These are phyloP conservation scores for Aphis craccivora DNA, from an alignment of 1,140 invertebrate species.

Conservation along the genomic window DNA sequence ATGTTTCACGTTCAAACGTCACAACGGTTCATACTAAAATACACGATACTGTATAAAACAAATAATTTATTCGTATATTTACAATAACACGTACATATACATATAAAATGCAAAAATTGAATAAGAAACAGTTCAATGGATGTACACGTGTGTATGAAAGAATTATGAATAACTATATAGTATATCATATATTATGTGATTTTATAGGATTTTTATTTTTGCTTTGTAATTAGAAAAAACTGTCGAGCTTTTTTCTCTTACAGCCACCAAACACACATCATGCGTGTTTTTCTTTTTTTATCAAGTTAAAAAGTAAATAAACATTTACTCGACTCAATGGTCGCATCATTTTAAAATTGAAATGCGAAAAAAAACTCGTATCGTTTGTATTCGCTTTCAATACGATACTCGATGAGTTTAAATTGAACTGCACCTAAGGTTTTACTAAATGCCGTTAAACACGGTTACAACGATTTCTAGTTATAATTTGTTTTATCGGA, in stretches of 20 bases:
- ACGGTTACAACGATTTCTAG: not conserved
- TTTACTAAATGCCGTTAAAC: not conserved
- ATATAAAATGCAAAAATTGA: not conserved
- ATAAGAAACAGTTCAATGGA: no score
- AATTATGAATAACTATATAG: not conserved
- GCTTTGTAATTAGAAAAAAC: not conserved
- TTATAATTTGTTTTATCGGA: not conserved
- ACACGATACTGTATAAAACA: not conserved
- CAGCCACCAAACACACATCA: not conserved
- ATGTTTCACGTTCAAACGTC: not conserved
- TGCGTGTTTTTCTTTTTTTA: not conserved
- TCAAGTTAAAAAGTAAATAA: not conserved
- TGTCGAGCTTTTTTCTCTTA: not conserved
- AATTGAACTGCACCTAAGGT: not conserved
- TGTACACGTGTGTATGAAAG: not conserved
- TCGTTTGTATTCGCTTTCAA: not conserved
- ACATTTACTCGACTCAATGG: not conserved
- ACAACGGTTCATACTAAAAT: not conserved
- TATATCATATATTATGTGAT: not conserved
- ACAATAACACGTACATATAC: not conserved
- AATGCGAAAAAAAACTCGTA: not conserved
- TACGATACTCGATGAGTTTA: not conserved
- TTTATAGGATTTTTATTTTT: not conserved
- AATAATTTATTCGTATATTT: not conserved
- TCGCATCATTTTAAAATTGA: not conserved